Percentiles rank a stretch among this genome's conserved stretches.
Evolutionary conservation across 2,888 invertebrate genomes (phyloP).

Genomic region (Lasioglossum vierecki): DNA sequence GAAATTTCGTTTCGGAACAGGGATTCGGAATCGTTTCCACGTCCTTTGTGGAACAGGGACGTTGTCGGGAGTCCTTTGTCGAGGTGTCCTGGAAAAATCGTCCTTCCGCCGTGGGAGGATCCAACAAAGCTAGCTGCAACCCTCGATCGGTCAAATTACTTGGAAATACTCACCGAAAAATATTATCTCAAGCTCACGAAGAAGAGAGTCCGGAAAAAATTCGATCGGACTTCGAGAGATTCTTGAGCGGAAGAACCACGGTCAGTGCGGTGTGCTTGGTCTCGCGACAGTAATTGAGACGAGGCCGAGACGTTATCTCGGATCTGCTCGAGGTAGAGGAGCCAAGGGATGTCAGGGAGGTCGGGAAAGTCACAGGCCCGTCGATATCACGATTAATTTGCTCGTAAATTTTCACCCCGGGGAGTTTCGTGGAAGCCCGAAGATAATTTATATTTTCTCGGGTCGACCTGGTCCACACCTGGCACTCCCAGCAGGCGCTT

Average conservation of each 20-base stretch:
- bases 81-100: constrained; percentile 29
- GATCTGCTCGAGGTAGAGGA: constrained; percentile 7
- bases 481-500: constrained; percentile 73
- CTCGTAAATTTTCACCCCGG: constrained; percentile 81
- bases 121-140: constrained; percentile 15
- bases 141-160: constrained; percentile 30
- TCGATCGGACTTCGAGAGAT: background rate
- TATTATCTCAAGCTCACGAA: background rate
- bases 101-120: constrained; percentile 38
- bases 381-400: constrained; percentile 83
- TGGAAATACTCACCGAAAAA: constrained; percentile 18
- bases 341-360: background rate
- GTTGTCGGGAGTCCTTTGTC: constrained; percentile 40
- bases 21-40: constrained; percentile 13
- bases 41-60: constrained; percentile 27
- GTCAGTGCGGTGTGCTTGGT: too few species aligned
- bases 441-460: constrained; percentile 82
- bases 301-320: constrained; percentile 34
- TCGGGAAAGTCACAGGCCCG: constrained; percentile 65
- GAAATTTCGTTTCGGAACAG: constrained; percentile 22
- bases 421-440: constrained; percentile 77
- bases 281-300: constrained; percentile 35
- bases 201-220: background rate
- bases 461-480: constrained; percentile 74
- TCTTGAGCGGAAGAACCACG: background rate